Base-by-base conservation (phyloP, 1,140 invertebrate genomes). In the Pantala flavescens region DNA sequence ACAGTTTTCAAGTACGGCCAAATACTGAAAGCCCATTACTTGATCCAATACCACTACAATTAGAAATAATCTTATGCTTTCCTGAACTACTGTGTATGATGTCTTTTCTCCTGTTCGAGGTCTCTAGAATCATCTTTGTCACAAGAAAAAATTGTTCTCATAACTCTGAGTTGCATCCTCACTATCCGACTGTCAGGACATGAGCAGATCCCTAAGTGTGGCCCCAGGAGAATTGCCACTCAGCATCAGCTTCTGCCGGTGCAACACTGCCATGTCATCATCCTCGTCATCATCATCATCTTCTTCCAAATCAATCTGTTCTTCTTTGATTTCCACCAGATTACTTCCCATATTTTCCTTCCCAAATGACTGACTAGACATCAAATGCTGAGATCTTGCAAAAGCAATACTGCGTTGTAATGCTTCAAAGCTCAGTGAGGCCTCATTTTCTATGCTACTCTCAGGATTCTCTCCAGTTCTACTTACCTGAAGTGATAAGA, bases 401-500 rank as follows among this genome's bases (percentile, higher is more conserved):
- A 79, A 78, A 2, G 75, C 74, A 73, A 79, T 79, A 71, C 78
- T 79, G 19, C 79, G 74, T 74, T 80, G 77, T 14, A 81, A 75
- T 49, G 80, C 78, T 36, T 81, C 79, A 75, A 80, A 80, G 73
- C 77, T 80, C 0, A 81, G 28, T 9, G 78, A 76, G 14, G 79
- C 77, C 72, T 81, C 80, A 73, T 78, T 80, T 12, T 81, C 80
- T 70, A 55, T 71, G 23, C 43, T 21, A 24, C 43, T n/a, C 24
- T 42, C 42, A 5, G 49, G 12, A 63, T 3, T 63, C 42, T 75
- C 75, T 28, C 71, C 75, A 24, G 75, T 43, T 21, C 72, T 21
- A 43, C 71, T 75, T 0, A 75, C 75, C 75, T 75, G 36, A 19
- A 75, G 63, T 3, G 24, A 23, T n/a, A 73, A 28, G 23, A 43